A percentile compares a stretch with the other conserved stretches of the same genome.
phyloP scores from a whole-genome alignment of 2,113 vertebrate species.

The Oostethus manadensis region DNA sequence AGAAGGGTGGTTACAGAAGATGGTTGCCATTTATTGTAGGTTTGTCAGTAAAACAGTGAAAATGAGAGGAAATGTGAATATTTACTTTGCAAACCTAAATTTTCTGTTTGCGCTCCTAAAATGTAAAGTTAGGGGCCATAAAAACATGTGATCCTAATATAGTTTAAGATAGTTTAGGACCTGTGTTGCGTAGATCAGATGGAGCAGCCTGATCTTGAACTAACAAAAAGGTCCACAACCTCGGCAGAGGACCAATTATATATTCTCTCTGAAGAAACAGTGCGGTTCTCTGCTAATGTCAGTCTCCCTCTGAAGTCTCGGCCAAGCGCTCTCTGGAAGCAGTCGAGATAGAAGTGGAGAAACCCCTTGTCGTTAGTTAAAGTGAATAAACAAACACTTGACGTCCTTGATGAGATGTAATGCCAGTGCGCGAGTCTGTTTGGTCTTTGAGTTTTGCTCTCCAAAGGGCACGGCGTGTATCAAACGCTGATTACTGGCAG shows the following conservation, averaged over 20 bases:
- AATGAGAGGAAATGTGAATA: too few species aligned
- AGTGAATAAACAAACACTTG: constrained; percentile 36
- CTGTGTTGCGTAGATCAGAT: constrained; percentile 14
- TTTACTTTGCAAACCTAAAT: too few species aligned
- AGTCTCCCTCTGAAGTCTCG: constrained; percentile 22
- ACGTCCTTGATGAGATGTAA: constrained; percentile 23
- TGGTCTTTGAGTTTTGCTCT: constrained; percentile 26
- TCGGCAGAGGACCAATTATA: constrained; percentile 17
- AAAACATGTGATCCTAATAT: constrained; percentile 32
- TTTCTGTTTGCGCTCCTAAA: too few species aligned
- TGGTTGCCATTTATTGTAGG: too few species aligned
- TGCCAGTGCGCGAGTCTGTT: constrained; percentile 27
- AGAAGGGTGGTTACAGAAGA: too few species aligned
- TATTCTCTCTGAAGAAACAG: constrained; percentile 49
- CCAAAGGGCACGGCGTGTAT: constrained; percentile 3
- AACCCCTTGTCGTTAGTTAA: constrained; percentile 24
- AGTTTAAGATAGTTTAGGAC: constrained; percentile 10
- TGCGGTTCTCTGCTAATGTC: constrained; percentile 28
- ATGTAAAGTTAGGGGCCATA: constrained; percentile 12
- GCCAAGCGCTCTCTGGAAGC: constrained; percentile 23
- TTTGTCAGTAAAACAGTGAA: too few species aligned
- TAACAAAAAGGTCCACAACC: constrained; percentile 32
- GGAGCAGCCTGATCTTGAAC: constrained; percentile 2
- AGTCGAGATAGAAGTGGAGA: neutral
- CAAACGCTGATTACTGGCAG: constrained; percentile 5